Conservation (phyloP, 2,888 invertebrate species). For the Ichneumoninae sp. region DNA sequence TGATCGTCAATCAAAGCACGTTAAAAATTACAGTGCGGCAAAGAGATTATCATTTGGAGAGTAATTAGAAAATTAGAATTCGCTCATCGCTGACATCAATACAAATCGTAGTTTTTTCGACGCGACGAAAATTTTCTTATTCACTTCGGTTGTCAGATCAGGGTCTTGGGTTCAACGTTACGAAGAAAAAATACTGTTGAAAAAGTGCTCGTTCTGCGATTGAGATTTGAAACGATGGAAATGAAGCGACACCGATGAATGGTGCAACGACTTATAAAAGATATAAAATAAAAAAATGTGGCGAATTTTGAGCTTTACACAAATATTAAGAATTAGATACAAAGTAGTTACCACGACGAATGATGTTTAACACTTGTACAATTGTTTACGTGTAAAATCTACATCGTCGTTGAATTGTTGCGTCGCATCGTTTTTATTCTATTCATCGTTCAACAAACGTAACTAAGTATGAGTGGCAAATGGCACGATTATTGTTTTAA, state of each 20-base stretch:
- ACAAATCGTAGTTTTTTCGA: background rate
- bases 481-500: conserved; percentile 12
- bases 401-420: conserved; percentile 9
- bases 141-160: conserved; percentile 1
- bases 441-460: conserved; percentile 9
- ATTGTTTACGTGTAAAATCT: conserved; percentile 21
- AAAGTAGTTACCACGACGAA: conserved; percentile 34
- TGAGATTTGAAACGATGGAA: conserved; percentile 7
- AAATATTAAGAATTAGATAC: conserved; percentile 25
- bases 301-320: conserved; percentile 24
- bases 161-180: conserved; percentile 27
- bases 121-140: background rate
- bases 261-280: conserved; percentile 9
- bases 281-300: background rate
- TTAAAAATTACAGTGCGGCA: background rate
- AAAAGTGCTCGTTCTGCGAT: conserved; percentile 9
- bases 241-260: conserved; percentile 16
- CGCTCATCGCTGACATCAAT: background rate
- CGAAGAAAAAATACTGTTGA: background rate
- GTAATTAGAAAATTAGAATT: background rate
- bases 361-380: conserved; percentile 38
- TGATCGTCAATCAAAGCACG: background rate
- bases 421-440: conserved; percentile 15
- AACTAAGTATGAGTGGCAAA: conserved; percentile 3
- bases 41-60: background rate